These are phyloP conservation scores for Stegostoma tigrinum DNA, from an alignment of 2,113 vertebrate species.

Conservation along the genomic window DNA sequence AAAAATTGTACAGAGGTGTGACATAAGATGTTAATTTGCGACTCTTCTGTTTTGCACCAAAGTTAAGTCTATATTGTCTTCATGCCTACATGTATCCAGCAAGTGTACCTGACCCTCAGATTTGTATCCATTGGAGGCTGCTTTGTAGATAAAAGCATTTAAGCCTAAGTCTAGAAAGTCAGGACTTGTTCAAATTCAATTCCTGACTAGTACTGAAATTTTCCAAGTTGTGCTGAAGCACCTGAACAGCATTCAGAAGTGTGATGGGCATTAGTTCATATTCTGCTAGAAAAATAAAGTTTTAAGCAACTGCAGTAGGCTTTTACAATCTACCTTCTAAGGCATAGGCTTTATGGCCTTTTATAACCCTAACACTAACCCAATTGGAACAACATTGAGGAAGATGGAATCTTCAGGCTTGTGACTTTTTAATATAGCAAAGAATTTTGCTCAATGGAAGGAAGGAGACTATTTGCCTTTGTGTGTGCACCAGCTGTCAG, in stretches of 20 bases:
- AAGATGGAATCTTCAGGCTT: not conserved
- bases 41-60: not conserved
- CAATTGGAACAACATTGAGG: not conserved
- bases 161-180: not conserved
- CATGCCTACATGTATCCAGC: too few relatives aligned
- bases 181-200: not conserved
- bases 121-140: not conserved
- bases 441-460: not conserved
- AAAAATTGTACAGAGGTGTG: not conserved
- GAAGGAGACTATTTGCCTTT: not conserved
- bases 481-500: not conserved
- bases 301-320: not conserved
- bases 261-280: not conserved
- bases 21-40: not conserved
- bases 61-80: not conserved
- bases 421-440: not conserved
- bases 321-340: not conserved
- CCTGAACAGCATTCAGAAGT: not conserved
- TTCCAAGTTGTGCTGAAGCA: not conserved
- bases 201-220: not conserved
- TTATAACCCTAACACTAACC: not conserved
- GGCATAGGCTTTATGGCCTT: not conserved
- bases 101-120: not conserved
- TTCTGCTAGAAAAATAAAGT: not conserved
- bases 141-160: not conserved